phyloP scores from a whole-genome alignment of 2,113 vertebrate genomes.

The Gymnobelideus leadbeateri region DNA sequence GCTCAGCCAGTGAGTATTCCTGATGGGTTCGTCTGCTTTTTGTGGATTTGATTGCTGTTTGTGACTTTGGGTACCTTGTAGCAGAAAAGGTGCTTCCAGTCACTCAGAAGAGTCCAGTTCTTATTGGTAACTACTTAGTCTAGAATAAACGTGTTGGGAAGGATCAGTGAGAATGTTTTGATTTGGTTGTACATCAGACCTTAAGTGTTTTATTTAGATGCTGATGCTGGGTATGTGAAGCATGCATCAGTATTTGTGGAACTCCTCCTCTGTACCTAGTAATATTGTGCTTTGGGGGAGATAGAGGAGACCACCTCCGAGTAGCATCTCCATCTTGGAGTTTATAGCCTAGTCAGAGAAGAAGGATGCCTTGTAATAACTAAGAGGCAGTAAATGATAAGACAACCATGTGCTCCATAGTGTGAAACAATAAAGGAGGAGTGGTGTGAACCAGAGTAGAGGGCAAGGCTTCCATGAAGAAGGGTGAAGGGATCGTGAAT shows the following conservation, averaged over 20 bases:
- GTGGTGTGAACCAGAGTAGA: neutral
- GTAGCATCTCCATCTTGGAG: neutral
- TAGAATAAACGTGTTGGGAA: neutral
- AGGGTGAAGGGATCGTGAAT: neutral
- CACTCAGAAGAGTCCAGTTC: neutral
- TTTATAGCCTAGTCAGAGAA: neutral
- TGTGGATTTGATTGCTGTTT: neutral
- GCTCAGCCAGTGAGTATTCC: neutral
- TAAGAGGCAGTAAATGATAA: neutral
- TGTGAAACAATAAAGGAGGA: neutral
- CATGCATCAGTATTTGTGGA: neutral
- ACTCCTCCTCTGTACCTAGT: neutral
- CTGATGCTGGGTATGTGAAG: neutral
- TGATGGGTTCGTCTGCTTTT: neutral
- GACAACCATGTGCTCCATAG: neutral
- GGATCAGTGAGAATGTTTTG: neutral
- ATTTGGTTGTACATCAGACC: conserved; percentile 7
- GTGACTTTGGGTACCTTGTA: conserved; percentile 33
- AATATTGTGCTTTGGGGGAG: neutral
- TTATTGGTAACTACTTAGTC: neutral
- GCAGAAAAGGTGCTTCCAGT: neutral
- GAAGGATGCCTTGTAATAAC: neutral
- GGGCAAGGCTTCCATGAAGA: neutral
- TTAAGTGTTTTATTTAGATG: neutral
- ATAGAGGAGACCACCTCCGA: neutral